Evolutionary conservation across 2,888 invertebrate species (phyloP).

Genomic region (Amblyjoppa fuscipennis): DNA sequence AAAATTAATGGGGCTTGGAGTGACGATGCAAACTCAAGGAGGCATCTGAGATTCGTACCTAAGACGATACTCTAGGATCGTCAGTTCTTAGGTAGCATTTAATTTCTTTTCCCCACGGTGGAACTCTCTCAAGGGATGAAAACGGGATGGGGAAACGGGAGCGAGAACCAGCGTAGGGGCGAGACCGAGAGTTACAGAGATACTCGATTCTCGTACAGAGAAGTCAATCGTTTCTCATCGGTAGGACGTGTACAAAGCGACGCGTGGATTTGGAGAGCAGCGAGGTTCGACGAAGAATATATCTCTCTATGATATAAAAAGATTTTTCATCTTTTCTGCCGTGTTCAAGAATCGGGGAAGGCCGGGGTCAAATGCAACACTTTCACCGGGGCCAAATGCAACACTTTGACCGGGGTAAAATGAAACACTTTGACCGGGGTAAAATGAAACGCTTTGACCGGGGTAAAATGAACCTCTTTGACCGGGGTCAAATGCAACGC

Average conservation of each 20-base stretch:
- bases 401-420: neutral
- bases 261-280: neutral
- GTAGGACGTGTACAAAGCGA: neutral
- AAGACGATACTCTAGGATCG: conserved; percentile 17
- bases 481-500: too few relatives aligned
- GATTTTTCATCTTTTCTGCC: too few relatives aligned
- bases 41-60: neutral
- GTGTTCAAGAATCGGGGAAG: too few relatives aligned
- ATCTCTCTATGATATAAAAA: neutral
- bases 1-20: neutral
- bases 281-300: neutral
- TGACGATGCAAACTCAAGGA: conserved; percentile 28
- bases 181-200: conserved; percentile 1
- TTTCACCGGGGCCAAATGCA: neutral
- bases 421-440: too few relatives aligned
- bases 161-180: conserved; percentile 7
- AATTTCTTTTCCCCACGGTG: conserved; percentile 2
- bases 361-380: too few relatives aligned
- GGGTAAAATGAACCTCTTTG: too few relatives aligned
- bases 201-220: conserved; percentile 29
- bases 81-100: neutral
- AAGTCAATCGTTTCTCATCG: neutral
- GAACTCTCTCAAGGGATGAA: conserved; percentile 6
- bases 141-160: neutral
- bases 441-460: too few relatives aligned